Base-by-base conservation (phyloP, 2,888 invertebrate species). In the Oscheius sp. region DNA sequence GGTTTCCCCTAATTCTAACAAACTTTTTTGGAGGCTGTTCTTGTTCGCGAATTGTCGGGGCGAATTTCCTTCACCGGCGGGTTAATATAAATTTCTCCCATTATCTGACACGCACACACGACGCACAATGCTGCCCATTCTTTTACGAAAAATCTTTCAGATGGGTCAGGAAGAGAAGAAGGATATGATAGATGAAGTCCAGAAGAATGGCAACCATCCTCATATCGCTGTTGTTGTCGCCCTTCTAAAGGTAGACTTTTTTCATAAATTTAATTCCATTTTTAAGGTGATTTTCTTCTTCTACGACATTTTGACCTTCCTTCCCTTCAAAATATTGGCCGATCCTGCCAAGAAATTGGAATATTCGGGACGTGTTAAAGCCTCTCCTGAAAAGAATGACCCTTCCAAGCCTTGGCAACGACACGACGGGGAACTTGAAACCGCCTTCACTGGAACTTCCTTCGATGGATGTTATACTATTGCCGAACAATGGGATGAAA, bases 401-500 rank as follows among this genome's bases (percentile, higher is more conserved):
- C 78, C 84, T 4, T 37, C 78, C 0, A 75, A 81, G n/a, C 79
- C 85, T 15, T 87, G 83, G 83, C 79, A 83, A 17, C 42, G 61
- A 27, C 25, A 45, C 12, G 27, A 25, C 15, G 61, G 45, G 31
- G 29, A 27, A 20, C 29, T 73, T 1, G 71, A 79, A 34, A 77
- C 78, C 27, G 73, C 75, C 17, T 81, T 86, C 4, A 81, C 86
- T 10, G 84, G 84, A 2, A 80, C 86, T 5, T 84, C 87, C 57
- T 86, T 86, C 71, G 75, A 80, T 12, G 88, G 86, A 67, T 87
- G 87, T 70, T 64, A 79, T 58, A 89, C 89, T 1, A 79, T 89
- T 2, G 88, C 87, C 45, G 87, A 88, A 34, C 80, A 89, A 46
- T 88, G 89, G 80, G 69, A 80, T 25, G 79, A 87, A 23, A 86